Base-by-base conservation (phyloP, 2,888 invertebrate genomes). In the Blera fallax region DNA sequence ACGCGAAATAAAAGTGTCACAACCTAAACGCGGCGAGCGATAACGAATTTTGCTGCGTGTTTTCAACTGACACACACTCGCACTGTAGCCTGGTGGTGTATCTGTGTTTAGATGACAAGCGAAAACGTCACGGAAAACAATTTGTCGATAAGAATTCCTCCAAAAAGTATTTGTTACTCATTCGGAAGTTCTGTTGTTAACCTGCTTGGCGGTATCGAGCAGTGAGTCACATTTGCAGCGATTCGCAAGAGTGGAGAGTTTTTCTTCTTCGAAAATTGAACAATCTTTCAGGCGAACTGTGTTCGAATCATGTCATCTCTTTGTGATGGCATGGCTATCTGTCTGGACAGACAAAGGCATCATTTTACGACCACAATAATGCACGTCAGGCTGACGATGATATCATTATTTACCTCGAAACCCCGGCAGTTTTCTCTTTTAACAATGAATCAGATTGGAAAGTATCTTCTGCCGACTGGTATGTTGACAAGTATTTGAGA, bases 111-210 rank as follows among this genome's bases (percentile, higher is more conserved):
- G 76, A 43, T 56, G 64, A 74, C 58, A 76, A 62, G 43, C 54
- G 16, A 70, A 80, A 69, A 80, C 80, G 84, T 80, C 84, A 80
- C 74, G 50, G 29, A 64, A 52, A 43, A 37, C 62, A 72, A 65
- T 74, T 58, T 56, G 50, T 69, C 69, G 50, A 84, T 58, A 73
- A 79, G 79, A 74, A 62, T 62, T 50, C 50, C 40, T 11, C 56
- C 21, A 24, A 40, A 11, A 24, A 56, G 16, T 24, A 50, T 18
- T 37, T 48, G 56, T 72, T 72, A 50, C 78, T 77, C 78, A 76
- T 27, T 65, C 40, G 45, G 60, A 65, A 67, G 65, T 65, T 82
- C 21, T 65, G 78, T 72, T 58, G 58, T 77, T 56, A 82, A 77
- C 70, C 72, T 78, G 65, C 60, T 24, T 34, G 40, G 6, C 70